Percentiles rank a stretch among this genome's conserved stretches.
Evolutionary conservation across 1,140 invertebrate genomes (phyloP).

Genomic region (Periplaneta americana): DNA sequence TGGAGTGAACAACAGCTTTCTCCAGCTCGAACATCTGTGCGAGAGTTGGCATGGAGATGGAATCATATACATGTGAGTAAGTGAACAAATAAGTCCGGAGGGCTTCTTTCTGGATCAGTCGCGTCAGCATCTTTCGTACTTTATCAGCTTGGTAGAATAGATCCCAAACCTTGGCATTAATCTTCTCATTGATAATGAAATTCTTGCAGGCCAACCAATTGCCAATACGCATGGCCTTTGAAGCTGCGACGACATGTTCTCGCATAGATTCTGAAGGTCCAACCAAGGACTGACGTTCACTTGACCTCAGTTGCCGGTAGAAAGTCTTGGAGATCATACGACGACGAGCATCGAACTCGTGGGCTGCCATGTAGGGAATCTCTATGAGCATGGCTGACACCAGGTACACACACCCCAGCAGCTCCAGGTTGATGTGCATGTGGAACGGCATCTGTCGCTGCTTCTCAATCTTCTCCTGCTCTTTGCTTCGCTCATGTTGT

Average conservation of each 20-base stretch:
- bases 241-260: slow-evolving; percentile 98
- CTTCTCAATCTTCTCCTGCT: slow-evolving; percentile 98
- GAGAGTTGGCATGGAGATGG: slow-evolving; percentile 85
- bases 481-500: slow-evolving; percentile 92
- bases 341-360: slow-evolving; percentile 94
- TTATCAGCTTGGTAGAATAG: slow-evolving; percentile 91
- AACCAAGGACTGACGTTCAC: slow-evolving; percentile 90
- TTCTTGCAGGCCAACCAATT: slow-evolving; percentile 94
- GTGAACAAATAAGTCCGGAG: slow-evolving; percentile 97
- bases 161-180: slow-evolving; percentile 99
- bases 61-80: slow-evolving; percentile 96
- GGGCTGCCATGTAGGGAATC: slow-evolving; percentile 98
- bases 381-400: slow-evolving; percentile 99
- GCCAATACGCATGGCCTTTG: slow-evolving; percentile 96
- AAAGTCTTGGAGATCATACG: slow-evolving; percentile 99
- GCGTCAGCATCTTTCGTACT: slow-evolving; percentile 88
- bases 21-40: slow-evolving; percentile 94
- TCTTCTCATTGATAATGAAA: slow-evolving; percentile 98
- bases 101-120: slow-evolving; percentile 95
- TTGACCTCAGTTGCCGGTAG: slow-evolving; percentile 94
- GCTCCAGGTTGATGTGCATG: slow-evolving; percentile 98
- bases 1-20: slow-evolving; percentile 82
- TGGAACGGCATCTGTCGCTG: slow-evolving; percentile 98
- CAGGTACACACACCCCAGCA: slow-evolving; percentile 97
- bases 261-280: slow-evolving; percentile 99